Conservation (phyloP, 2,113 vertebrate genomes). For the Gavia stellata region DNA sequence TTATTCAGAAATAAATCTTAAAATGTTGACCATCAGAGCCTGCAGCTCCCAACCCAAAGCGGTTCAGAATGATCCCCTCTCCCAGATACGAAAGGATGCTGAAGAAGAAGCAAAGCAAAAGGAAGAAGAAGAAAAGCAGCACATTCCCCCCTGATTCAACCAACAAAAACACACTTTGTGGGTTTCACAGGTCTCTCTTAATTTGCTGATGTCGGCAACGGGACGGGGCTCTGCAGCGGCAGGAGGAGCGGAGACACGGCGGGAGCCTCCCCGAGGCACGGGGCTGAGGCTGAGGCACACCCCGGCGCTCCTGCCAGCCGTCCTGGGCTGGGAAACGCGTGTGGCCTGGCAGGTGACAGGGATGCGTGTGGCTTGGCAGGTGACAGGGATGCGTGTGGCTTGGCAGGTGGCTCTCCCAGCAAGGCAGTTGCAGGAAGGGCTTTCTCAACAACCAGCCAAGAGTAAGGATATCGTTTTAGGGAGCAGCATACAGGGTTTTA, state of each 20-base stretch:
- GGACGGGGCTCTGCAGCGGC: not conserved
- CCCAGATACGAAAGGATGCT: not conserved
- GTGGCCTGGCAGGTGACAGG: not conserved
- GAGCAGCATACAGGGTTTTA: not conserved
- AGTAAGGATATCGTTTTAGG: not conserved
- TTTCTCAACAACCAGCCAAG: not conserved
- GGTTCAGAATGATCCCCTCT: not conserved
- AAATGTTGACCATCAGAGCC: not conserved
- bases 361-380: not conserved
- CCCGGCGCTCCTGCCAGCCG: not conserved
- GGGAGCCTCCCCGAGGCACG: fast-evolving
- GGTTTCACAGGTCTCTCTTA: not conserved
- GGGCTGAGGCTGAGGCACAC: not conserved
- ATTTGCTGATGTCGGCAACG: not conserved
- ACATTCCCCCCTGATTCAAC: not conserved
- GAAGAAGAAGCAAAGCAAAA: not conserved
- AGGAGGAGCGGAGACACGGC: fast-evolving
- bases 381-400: not conserved
- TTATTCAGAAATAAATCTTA: not conserved
- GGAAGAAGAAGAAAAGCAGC: not conserved
- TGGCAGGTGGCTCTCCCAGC: not conserved
- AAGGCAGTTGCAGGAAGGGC: not conserved
- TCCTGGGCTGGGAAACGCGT: not conserved
- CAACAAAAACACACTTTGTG: not conserved
- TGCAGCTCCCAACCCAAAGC: not conserved